Evolutionary conservation across 1,140 invertebrate genomes (phyloP).

Genomic region (Nomia melanderi): DNA sequence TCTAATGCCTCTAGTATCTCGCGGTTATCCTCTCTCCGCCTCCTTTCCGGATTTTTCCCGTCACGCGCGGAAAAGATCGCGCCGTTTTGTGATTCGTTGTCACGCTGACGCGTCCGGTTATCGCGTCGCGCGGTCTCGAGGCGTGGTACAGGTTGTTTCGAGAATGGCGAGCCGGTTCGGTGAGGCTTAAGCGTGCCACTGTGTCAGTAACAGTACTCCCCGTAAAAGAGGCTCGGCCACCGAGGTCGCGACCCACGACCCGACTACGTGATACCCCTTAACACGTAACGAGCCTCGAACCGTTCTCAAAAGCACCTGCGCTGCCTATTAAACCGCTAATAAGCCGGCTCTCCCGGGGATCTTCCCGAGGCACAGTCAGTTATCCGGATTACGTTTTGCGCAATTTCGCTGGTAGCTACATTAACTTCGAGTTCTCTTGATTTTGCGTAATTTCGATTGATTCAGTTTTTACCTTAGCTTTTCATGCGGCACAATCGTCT

Average conservation of each 20-base stretch:
- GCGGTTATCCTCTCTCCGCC: too few species aligned
- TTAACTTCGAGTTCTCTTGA: too few species aligned
- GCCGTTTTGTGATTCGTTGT: neutral
- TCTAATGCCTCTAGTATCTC: too few species aligned
- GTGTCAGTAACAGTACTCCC: conserved; percentile 76
- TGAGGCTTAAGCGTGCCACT: conserved; percentile 72
- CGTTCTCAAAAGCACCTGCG: conserved; percentile 50
- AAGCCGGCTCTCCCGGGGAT: neutral
- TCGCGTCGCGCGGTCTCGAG: conserved; percentile 3
- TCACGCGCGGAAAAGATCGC: neutral
- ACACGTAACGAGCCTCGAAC: conserved; percentile 51
- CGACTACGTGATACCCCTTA: conserved; percentile 50
- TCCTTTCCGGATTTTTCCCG: conserved; percentile 24
- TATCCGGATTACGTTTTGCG: too few species aligned
- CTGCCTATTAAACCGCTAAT: conserved; percentile 31
- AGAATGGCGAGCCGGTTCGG: conserved; percentile 55
- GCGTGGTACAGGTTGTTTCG: conserved; percentile 52
- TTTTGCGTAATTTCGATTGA: too few species aligned
- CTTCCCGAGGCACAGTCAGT: neutral
- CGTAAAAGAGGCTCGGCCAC: conserved; percentile 61
- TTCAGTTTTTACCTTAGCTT: too few species aligned
- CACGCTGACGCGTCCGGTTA: conserved; percentile 14
- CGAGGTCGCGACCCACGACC: conserved; percentile 69
- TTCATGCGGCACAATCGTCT: too few species aligned
- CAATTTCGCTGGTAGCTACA: too few species aligned